Conservation (phyloP, 2,888 invertebrate species). For the Cenopis cana region DNA sequence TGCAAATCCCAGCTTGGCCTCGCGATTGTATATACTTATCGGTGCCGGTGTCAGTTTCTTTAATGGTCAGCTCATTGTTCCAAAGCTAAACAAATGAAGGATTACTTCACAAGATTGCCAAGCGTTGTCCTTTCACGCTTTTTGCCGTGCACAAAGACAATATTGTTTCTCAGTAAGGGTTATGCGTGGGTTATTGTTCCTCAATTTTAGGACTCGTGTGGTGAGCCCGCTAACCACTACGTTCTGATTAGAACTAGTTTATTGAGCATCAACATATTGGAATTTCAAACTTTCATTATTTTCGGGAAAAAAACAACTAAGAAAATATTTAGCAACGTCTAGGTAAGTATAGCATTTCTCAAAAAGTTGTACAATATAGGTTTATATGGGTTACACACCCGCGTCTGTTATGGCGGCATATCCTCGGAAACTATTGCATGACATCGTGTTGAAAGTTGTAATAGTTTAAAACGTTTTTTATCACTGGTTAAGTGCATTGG, state of each 20-base stretch:
- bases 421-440: neutral
- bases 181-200: conserved; percentile 48
- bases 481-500: too few relatives aligned
- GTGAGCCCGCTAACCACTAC: neutral
- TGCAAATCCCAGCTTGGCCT: conserved; percentile 27
- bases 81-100: conserved; percentile 51
- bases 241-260: neutral
- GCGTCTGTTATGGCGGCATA: neutral
- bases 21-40: conserved; percentile 24
- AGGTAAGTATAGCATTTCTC: neutral
- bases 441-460: neutral
- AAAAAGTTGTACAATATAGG: neutral
- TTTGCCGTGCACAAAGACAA: conserved; percentile 67
- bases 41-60: conserved; percentile 53
- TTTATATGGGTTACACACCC: too few relatives aligned
- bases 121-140: conserved; percentile 67
- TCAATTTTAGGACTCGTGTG: conserved; percentile 25
- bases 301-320: too few relatives aligned
- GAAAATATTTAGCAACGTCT: neutral
- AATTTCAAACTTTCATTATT: neutral
- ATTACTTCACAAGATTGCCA: conserved; percentile 61
- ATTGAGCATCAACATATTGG: too few relatives aligned
- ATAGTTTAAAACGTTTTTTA: neutral
- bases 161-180: conserved; percentile 62
- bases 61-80: conserved; percentile 60